Base-by-base conservation (phyloP, 2,113 vertebrate genomes). In the Tympanuchus pallidicinctus region DNA sequence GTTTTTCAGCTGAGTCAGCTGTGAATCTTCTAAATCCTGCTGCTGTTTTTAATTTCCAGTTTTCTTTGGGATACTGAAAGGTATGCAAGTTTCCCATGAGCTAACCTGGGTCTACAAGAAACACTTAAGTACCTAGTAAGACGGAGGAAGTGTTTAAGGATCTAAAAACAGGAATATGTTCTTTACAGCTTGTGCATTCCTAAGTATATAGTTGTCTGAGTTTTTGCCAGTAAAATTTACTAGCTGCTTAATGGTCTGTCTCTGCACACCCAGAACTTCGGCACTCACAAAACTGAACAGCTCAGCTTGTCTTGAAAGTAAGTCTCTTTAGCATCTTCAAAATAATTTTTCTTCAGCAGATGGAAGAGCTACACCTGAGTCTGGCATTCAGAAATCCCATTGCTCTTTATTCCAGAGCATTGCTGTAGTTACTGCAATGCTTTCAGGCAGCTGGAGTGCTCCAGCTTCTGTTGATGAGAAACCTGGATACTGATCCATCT, bases 191-290 rank as follows among this genome's bases (percentile, higher is more conserved):
- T 80, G 3, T 80, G 27, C 67, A 64, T 94, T 90, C 64, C 69
- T 50, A 38, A 89, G 50, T 90, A n/a, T 47, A 77, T 50, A 65
- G 65, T 74, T 90, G 50, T 81, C 72, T 94, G 79, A 91, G 48
- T 48, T 95, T 86, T 32, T 77, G 67, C 69, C 64, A 63, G 21
- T 88, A 56, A 91, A 93, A 81, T 92, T 88, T 90, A 80, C 47
- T 75, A 43, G 34, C 56, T 67, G 38, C 19, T 36, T 88, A 69
- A 71, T 66, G 30, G 87, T 92, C 43, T 61, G 8, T 36, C 16
- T 85, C 36, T 67, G 3, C 45, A 50, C 56, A 70, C 14, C 8
- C 40, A 74, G 56, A 91, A 89, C 13, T 84, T 79, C 11, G 43
- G 11, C 45, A 50, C 74, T 88, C 5, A 1, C 54, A 85, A 45